Conservation (phyloP, 2,888 invertebrate genomes). For the Calephelis perditalis region DNA sequence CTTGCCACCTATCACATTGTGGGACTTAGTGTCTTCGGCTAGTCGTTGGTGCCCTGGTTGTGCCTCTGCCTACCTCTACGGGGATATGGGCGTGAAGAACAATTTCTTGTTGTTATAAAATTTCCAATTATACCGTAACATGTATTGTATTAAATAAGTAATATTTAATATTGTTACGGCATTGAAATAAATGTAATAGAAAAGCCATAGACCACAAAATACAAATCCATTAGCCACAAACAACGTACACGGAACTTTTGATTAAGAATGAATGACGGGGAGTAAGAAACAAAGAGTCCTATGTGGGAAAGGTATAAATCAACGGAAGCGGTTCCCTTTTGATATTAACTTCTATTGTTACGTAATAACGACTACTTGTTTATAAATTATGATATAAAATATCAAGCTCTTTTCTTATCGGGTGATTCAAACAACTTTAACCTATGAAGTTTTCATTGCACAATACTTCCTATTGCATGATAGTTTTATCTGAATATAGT, state of each 20-base stretch:
- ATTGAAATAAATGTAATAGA: neutral
- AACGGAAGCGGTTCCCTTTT: constrained; percentile 54
- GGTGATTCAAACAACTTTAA: constrained; percentile 17
- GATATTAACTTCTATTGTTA: constrained; percentile 57
- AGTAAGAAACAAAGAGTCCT: constrained; percentile 52
- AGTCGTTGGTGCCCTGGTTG: too few species aligned
- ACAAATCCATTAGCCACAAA: constrained; percentile 12
- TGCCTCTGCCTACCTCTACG: too few species aligned
- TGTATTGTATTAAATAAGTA: constrained; percentile 29
- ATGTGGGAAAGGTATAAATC: constrained; percentile 53
- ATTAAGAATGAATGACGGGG: constrained; percentile 45
- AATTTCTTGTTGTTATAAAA: too few species aligned
- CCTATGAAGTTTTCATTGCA: constrained; percentile 25
- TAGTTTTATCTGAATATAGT: constrained; percentile 26
- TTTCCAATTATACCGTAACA: too few species aligned
- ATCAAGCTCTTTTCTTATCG: constrained; percentile 4
- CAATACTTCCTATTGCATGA: constrained; percentile 24
- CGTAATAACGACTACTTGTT: constrained; percentile 20
- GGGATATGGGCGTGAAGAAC: too few species aligned
- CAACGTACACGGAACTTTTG: constrained; percentile 41
- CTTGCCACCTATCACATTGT: too few species aligned
- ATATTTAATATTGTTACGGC: too few species aligned
- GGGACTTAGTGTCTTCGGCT: too few species aligned
- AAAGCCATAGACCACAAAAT: neutral
- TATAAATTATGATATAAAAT: constrained; percentile 12